Evolutionary conservation across 2,888 invertebrate genomes (phyloP).

Genomic region (Eretmocerus hayati): DNA sequence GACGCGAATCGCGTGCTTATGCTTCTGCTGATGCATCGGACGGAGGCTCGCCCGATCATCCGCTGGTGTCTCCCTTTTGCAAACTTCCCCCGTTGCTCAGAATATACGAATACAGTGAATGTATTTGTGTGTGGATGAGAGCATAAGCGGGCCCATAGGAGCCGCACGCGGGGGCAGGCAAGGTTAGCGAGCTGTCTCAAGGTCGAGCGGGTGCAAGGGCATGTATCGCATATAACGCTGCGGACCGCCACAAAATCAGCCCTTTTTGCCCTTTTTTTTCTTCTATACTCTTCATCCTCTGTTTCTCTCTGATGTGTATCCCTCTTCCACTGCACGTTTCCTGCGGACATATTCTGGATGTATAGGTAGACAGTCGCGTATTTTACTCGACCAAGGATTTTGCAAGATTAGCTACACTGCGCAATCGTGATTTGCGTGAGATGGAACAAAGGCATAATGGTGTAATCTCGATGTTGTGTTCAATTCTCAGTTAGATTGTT

Average conservation of each 20-base stretch:
- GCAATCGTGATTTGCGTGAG: no score
- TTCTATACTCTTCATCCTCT: background rate
- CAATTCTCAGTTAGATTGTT: no score
- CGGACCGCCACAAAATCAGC: background rate
- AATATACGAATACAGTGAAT: no score
- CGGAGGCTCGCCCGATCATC: background rate
- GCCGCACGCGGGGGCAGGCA: slow-evolving; percentile 17
- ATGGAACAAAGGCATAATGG: no score
- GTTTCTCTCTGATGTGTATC: slow-evolving; percentile 3
- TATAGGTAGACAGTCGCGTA: no score
- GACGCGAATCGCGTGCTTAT: background rate
- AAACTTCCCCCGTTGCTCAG: no score
- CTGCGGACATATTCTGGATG: no score
- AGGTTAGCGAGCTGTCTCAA: slow-evolving; percentile 25
- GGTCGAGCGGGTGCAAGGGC: slow-evolving; percentile 23
- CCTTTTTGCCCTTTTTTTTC: background rate
- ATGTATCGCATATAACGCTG: slow-evolving; percentile 6
- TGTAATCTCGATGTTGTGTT: no score
- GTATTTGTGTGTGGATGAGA: no score
- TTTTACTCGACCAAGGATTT: no score
- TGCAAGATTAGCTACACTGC: no score
- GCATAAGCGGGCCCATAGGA: slow-evolving; percentile 17
- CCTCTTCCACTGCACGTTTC: background rate
- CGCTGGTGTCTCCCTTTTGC: background rate
- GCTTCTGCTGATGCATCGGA: background rate